Evolutionary conservation across 2,888 invertebrate genomes (phyloP), one percentile per base, ranked within the genome.

Genomic region (Mayetiola destructor): DNA sequence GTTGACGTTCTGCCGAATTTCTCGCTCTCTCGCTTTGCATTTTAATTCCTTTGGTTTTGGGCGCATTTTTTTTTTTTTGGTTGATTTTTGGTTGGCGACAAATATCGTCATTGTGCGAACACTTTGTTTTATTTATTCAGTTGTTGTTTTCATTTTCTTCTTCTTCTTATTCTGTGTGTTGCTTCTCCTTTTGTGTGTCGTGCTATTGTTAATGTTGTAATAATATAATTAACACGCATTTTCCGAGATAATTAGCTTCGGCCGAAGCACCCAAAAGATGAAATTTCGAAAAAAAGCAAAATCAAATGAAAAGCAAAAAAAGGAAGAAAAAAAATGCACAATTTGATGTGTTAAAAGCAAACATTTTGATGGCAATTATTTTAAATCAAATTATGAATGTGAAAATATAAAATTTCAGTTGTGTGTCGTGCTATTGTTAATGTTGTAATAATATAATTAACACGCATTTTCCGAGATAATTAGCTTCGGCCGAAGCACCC

Each of bases 331-430:
- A n/a, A n/a, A n/a, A n/a, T n/a, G n/a, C n/a, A n/a, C n/a, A 32
- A 12, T 48, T 48, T 48, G 27, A 48, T 27, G 48, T 48, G 48
- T 48, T 48, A 48, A 48, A 48, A 48, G 48, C 27, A n/a, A 48
- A 48, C 48, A 48, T 48, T 48, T 48, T 48, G n/a, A 48, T 48
- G 16, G 48, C 48, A 48, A 48, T 48, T 48, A 48, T 48, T 48
- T 27, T 48, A 23, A 27, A 48, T 23, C 23, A 27, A 48, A 27
- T 27, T 48, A 48, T 48, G 29, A 48, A 27, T n/a, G 48, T 48
- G 48, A 27, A n/a, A n/a, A n/a, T n/a, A n/a, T n/a, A n/a, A n/a
- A n/a, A n/a, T n/a, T n/a, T n/a, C n/a, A n/a, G n/a, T 12, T 3
- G 48, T 6, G 27, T n/a, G n/a, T n/a, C n/a, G n/a, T n/a, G n/a